Evolutionary conservation across 2,888 invertebrate genomes (phyloP).

Genomic region (Caenorhabditis parvicauda): DNA sequence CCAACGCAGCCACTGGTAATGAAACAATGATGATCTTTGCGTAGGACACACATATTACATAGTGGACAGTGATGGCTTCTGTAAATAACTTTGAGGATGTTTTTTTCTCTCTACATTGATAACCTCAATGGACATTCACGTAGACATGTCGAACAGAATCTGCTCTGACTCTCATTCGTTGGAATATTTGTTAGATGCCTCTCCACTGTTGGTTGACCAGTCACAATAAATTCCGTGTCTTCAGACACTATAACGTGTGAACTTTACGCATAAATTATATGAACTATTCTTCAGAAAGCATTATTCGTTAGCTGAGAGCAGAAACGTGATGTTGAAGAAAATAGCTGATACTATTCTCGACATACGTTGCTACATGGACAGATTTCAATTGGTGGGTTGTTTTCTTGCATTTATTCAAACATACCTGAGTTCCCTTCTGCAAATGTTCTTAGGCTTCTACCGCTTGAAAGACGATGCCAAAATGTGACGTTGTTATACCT

Average conservation of each 20-base stretch:
- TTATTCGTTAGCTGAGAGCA: too few species aligned
- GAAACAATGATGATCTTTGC: conserved; percentile 66
- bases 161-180: conserved; percentile 24
- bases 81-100: neutral
- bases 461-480: conserved; percentile 46
- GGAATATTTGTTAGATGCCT: conserved; percentile 20
- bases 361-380: too few species aligned
- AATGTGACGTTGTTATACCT: conserved; percentile 40
- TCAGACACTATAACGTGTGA: conserved; percentile 7
- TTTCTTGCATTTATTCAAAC: neutral
- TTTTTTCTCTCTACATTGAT: neutral
- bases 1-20: conserved; percentile 65
- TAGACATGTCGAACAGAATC: conserved; percentile 52
- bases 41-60: conserved; percentile 64
- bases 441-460: conserved; percentile 31
- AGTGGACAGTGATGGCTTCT: conserved; percentile 64
- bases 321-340: too few species aligned
- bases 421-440: conserved; percentile 23
- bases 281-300: neutral
- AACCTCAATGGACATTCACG: conserved; percentile 42
- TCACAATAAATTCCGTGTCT: conserved; percentile 16
- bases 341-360: too few species aligned
- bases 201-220: conserved; percentile 20
- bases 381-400: too few species aligned
- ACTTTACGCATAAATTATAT: too few species aligned